These are phyloP conservation scores for Thunnus albacares DNA, from an alignment of 2,797 vertebrate species.

Conservation along the genomic window DNA sequence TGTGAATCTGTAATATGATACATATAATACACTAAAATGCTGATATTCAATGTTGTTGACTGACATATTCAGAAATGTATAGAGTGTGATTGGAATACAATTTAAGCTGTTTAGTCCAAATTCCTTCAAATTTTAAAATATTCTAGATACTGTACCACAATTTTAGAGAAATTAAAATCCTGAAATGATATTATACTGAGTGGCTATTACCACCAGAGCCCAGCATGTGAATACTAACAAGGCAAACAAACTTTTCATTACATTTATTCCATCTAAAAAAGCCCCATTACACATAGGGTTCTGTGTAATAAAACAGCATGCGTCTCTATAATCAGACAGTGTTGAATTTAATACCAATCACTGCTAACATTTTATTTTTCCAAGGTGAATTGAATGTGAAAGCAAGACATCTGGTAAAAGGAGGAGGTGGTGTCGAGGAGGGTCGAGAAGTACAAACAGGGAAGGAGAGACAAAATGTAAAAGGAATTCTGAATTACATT, in stretches of 20 bases:
- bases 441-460: conserved; percentile 29
- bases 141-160: conserved; percentile 2
- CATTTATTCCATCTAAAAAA: conserved; percentile 33
- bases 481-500: conserved; percentile 57
- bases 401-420: conserved; percentile 41
- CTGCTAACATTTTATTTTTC: conserved; percentile 49
- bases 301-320: conserved; percentile 23
- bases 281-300: neutral
- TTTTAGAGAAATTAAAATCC: conserved; percentile 34
- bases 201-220: neutral
- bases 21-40: too few relatives aligned
- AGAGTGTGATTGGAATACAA: conserved; percentile 3
- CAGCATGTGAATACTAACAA: conserved; percentile 52
- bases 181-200: conserved; percentile 25
- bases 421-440: conserved; percentile 45
- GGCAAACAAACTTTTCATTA: conserved; percentile 31
- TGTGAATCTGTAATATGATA: too few relatives aligned
- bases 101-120: conserved; percentile 22
- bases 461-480: conserved; percentile 33
- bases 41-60: neutral
- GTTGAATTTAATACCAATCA: conserved; percentile 38
- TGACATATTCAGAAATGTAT: neutral
- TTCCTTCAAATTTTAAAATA: neutral
- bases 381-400: conserved; percentile 70
- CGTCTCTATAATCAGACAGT: conserved; percentile 14